phyloP scores from a whole-genome alignment of 1,140 invertebrate species.

The Pogonognathellus flavescens region DNA sequence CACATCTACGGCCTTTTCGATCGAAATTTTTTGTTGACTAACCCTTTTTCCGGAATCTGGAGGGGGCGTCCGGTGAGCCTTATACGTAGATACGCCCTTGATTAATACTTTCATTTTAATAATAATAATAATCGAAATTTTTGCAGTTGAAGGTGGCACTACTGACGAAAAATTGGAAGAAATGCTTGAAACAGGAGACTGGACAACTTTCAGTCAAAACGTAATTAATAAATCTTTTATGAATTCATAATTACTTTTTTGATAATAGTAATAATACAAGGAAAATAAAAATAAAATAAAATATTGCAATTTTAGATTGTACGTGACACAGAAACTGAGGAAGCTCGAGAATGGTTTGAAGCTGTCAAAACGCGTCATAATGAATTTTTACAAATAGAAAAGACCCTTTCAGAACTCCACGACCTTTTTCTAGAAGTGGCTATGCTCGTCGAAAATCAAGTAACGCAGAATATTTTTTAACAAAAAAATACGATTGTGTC shows the following conservation, averaged over 20 bases:
- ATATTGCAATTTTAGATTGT: constrained; percentile 24
- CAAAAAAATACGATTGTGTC: not conserved
- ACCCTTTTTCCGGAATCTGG: too few species aligned
- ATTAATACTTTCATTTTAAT: not conserved
- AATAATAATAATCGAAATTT: not conserved
- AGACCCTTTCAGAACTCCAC: constrained; percentile 82
- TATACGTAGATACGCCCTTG: not conserved
- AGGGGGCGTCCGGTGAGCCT: too few species aligned
- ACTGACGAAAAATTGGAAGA: constrained; percentile 78
- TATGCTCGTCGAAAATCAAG: constrained; percentile 60
- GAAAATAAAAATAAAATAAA: too few species aligned
- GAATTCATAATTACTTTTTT: too few species aligned
- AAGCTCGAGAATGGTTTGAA: constrained; percentile 82
- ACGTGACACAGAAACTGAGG: constrained; percentile 79
- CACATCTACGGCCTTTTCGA: too few species aligned
- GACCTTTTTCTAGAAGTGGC: constrained; percentile 85
- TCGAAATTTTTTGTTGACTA: too few species aligned
- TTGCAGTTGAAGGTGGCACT: constrained; percentile 72
- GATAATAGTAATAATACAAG: too few species aligned
- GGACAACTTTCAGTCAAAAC: constrained; percentile 61
- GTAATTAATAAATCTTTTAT: constrained; percentile 68
- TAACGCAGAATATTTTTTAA: not conserved
- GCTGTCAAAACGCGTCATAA: constrained; percentile 86
- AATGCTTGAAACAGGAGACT: constrained; percentile 79
- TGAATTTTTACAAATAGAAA: constrained; percentile 87